Percentiles rank a stretch among this genome's conserved stretches.
These are phyloP conservation scores for Simalia tracyae DNA, from an alignment of 2,797 vertebrate genomes.

Conservation along the genomic window DNA sequence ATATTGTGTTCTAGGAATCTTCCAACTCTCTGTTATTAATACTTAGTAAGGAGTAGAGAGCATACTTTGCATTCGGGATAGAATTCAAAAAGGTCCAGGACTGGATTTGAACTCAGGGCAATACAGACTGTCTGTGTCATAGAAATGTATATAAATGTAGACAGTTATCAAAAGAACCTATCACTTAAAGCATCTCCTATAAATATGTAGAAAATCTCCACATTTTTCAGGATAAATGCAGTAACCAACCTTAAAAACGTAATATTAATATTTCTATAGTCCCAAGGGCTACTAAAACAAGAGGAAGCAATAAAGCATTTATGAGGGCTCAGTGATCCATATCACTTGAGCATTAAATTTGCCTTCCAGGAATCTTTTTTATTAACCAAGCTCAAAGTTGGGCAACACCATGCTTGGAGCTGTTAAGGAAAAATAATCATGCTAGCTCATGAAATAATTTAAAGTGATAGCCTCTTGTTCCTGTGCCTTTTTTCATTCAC, in stretches of 20 bases:
- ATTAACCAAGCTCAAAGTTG: neutral
- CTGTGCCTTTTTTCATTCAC: neutral
- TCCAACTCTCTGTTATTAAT: conserved; percentile 1
- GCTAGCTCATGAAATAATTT: neutral
- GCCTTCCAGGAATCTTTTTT: neutral
- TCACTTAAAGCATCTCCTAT: neutral
- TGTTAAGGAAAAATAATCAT: neutral
- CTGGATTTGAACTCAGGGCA: neutral
- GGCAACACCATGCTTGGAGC: neutral
- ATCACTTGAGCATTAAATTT: neutral
- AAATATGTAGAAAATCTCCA: neutral
- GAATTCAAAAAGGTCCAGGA: neutral
- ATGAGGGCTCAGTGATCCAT: neutral
- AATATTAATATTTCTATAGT: neutral
- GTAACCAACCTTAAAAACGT: neutral
- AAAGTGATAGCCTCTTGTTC: neutral
- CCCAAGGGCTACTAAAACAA: neutral
- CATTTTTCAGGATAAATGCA: neutral
- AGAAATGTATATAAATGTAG: neutral
- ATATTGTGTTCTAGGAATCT: neutral
- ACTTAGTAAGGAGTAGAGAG: neutral
- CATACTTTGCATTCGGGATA: neutral
- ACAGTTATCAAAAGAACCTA: neutral
- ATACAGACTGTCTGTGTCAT: neutral
- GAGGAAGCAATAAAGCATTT: neutral